Evolutionary conservation across 2,888 invertebrate species (phyloP).

Genomic region (Venusia cambrica): DNA sequence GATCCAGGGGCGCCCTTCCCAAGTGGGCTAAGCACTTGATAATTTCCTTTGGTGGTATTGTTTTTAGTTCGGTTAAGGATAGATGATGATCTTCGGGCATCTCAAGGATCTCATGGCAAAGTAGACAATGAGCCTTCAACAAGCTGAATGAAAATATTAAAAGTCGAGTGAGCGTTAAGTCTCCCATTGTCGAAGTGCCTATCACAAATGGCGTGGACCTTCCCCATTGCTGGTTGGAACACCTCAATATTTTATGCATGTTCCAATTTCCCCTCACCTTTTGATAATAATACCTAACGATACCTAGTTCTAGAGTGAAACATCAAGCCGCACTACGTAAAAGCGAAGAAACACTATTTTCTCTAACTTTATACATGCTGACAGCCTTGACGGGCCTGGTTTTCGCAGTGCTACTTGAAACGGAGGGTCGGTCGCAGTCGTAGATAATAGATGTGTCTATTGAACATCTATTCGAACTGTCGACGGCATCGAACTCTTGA

Average conservation of each 20-base stretch:
- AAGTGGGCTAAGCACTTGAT: slow-evolving; percentile 58
- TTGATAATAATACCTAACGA: background rate
- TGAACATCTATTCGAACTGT: too few species aligned
- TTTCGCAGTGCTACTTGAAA: too few species aligned
- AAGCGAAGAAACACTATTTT: background rate
- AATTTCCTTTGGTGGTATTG: slow-evolving; percentile 50
- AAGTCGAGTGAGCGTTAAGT: slow-evolving; percentile 2
- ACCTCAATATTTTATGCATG: slow-evolving; percentile 23
- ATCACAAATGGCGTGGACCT: slow-evolving; percentile 5
- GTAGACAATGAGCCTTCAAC: slow-evolving; percentile 26
- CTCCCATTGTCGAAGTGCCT: slow-evolving; percentile 11
- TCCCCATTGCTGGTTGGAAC: slow-evolving; percentile 1
- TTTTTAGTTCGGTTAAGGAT: slow-evolving; percentile 41
- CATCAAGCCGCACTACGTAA: too few species aligned
- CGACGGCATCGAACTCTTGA: too few species aligned
- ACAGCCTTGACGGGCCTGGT: too few species aligned
- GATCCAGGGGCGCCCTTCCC: slow-evolving; percentile 46
- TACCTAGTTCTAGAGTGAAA: slow-evolving; percentile 3
- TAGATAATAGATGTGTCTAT: too few species aligned
- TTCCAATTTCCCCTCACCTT: slow-evolving; percentile 20
- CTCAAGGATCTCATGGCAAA: slow-evolving; percentile 52
- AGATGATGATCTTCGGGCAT: slow-evolving; percentile 40
- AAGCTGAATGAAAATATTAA: slow-evolving; percentile 15
- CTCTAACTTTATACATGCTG: too few species aligned
- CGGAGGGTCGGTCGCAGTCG: too few species aligned